Conservation (phyloP, 1,140 invertebrate genomes). For the Drosophila kohkoa region DNA sequence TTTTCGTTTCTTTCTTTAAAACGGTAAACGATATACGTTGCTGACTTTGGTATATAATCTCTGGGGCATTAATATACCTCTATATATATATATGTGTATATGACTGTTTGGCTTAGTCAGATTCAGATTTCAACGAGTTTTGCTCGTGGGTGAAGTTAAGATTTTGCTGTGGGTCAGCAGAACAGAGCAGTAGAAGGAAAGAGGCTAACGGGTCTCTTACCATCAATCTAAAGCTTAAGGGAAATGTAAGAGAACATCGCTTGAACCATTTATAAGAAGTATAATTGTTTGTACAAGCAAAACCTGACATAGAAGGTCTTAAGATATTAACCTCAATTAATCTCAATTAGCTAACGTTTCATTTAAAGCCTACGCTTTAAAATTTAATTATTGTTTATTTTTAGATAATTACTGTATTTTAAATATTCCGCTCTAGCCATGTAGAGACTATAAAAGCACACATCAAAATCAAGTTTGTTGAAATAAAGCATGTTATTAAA, state of each 20-base stretch:
- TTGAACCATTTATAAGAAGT: background rate
- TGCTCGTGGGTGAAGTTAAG: slow-evolving; percentile 48
- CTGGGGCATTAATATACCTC: slow-evolving; percentile 64
- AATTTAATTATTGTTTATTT: slow-evolving; percentile 40
- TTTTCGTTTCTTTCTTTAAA: slow-evolving; percentile 28
- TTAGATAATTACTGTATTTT: slow-evolving; percentile 39
- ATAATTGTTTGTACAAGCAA: background rate
- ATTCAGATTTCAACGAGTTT: slow-evolving; percentile 67
- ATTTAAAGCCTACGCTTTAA: slow-evolving; percentile 33
- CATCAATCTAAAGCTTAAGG: background rate
- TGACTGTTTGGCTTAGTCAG: slow-evolving; percentile 64
- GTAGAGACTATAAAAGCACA: background rate
- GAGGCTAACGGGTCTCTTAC: slow-evolving; percentile 30
- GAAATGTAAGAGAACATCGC: slow-evolving; percentile 10
- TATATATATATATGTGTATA: slow-evolving; percentile 6
- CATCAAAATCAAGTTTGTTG: background rate
- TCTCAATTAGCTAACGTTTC: slow-evolving; percentile 41
- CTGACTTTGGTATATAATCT: slow-evolving; percentile 67
- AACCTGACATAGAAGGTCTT: slow-evolving; percentile 31
- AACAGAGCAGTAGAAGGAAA: slow-evolving; percentile 27
- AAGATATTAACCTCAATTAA: slow-evolving; percentile 29
- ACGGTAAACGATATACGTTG: slow-evolving; percentile 72
- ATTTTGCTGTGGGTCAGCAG: slow-evolving; percentile 65
- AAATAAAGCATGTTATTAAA: background rate
- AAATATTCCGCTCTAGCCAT: slow-evolving; percentile 1